Evolutionary conservation across 1,140 invertebrate genomes (phyloP).

Genomic region (Drosophila sucinea): DNA sequence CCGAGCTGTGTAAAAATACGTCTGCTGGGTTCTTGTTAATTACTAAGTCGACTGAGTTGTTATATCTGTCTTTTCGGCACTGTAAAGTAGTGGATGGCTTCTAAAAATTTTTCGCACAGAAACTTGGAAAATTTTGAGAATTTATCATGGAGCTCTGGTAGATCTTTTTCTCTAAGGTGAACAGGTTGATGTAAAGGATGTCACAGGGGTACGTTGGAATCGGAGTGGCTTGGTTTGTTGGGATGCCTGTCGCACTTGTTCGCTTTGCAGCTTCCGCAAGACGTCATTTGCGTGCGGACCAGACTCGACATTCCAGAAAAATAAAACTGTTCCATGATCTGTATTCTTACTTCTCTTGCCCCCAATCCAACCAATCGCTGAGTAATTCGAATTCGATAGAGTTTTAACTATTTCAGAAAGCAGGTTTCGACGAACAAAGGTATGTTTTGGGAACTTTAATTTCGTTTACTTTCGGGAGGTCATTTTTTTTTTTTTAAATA

Average conservation of each 20-base stretch:
- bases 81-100: slow-evolving; percentile 14
- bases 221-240: no score
- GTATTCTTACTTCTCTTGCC: background rate
- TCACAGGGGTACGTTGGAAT: no score
- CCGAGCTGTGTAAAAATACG: no score
- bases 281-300: background rate
- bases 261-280: no score
- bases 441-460: slow-evolving; percentile 11
- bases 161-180: background rate
- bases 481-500: background rate
- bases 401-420: background rate
- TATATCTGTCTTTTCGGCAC: background rate
- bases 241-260: no score
- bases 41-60: no score
- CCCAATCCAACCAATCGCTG: slow-evolving; percentile 13
- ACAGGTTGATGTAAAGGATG: background rate
- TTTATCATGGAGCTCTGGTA: no score
- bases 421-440: background rate
- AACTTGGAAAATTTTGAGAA: no score
- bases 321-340: slow-evolving; percentile 19
- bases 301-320: slow-evolving; percentile 12
- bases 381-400: slow-evolving; percentile 3
- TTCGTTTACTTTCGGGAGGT: background rate
- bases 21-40: no score
- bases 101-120: background rate